Conservation (phyloP, 2,113 vertebrate species). For the Tylochromis polylepis region DNA sequence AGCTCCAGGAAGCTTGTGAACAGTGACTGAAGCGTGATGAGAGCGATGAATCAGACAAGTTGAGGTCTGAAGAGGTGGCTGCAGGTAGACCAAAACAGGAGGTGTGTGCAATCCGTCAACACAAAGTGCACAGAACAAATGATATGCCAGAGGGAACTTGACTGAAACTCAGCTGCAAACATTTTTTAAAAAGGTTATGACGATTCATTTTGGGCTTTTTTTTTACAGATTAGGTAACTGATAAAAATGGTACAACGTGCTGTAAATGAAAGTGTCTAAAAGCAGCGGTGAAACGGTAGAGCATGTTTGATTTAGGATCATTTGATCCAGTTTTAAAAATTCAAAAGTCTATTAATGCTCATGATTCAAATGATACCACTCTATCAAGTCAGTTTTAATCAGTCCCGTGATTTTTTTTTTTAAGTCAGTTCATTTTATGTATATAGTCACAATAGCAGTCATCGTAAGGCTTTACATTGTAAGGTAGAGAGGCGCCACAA, state of each 20-base stretch:
- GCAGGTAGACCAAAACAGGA: neutral
- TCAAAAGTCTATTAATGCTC: neutral
- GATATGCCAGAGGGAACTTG: neutral
- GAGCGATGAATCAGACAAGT: neutral
- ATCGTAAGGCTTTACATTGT: neutral
- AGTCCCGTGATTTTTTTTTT: neutral
- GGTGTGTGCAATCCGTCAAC: neutral
- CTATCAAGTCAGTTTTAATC: neutral
- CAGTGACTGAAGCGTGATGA: neutral
- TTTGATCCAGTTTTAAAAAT: neutral
- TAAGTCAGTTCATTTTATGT: neutral
- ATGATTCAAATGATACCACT: neutral
- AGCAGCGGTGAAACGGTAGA: neutral
- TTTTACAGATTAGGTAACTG: neutral
- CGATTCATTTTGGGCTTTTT: neutral
- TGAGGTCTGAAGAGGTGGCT: neutral
- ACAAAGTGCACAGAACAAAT: neutral
- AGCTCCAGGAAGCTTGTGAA: neutral
- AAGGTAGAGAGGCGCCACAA: accelerated
- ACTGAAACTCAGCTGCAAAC: neutral
- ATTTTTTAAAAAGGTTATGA: neutral
- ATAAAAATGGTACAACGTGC: neutral
- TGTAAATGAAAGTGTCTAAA: neutral
- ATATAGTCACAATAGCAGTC: neutral
- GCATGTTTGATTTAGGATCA: neutral